Evolutionary conservation across 2,888 invertebrate genomes (phyloP).

Genomic region (Coleophora flavipennella): DNA sequence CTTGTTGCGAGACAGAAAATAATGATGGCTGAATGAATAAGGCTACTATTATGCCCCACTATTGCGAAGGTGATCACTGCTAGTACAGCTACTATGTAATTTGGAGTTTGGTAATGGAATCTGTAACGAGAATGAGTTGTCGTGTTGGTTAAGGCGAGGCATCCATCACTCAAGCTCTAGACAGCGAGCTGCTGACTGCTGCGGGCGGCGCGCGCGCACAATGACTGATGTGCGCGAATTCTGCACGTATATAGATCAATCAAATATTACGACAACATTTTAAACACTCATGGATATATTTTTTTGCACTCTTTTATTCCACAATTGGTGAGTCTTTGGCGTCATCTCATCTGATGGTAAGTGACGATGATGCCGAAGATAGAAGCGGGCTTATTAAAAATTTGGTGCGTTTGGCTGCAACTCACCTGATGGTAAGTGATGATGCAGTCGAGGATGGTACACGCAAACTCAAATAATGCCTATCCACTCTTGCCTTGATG

Average conservation of each 20-base stretch:
- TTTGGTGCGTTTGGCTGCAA: too few relatives aligned
- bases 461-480: too few relatives aligned
- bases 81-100: conserved; percentile 47
- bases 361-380: too few relatives aligned
- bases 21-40: conserved; percentile 65
- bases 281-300: not conserved
- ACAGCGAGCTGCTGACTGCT: conserved; percentile 17
- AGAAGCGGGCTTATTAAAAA: too few relatives aligned
- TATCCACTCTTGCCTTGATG: too few relatives aligned
- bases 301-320: not conserved
- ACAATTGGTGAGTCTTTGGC: too few relatives aligned
- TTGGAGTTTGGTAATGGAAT: conserved; percentile 63
- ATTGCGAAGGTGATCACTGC: conserved; percentile 59
- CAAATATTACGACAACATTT: too few relatives aligned
- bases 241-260: not conserved
- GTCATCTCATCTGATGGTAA: too few relatives aligned
- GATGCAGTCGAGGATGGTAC: too few relatives aligned
- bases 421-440: too few relatives aligned
- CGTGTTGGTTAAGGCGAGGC: conserved; percentile 46
- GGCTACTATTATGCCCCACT: conserved; percentile 56
- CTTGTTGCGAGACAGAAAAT: conserved; percentile 71
- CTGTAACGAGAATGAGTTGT: conserved; percentile 69
- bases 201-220: conserved; percentile 19
- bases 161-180: conserved; percentile 46
- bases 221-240: conserved; percentile 25